Evolutionary conservation across 2,888 invertebrate genomes (phyloP), one percentile per base, ranked within the genome.

Genomic region (Sphaerophoria taeniata): DNA sequence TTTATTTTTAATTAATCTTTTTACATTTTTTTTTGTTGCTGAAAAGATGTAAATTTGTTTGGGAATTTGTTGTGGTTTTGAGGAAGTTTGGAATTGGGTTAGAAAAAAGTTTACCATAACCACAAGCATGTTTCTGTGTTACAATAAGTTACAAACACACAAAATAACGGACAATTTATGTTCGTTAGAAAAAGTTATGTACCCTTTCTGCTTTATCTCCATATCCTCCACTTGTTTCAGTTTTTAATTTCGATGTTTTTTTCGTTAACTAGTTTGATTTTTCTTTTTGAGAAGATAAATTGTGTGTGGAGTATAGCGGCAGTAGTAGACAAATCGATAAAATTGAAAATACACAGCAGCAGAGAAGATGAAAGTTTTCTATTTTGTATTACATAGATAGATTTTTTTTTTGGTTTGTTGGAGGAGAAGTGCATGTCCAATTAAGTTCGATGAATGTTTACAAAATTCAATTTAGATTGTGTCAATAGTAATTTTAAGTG

Each of bases 381-480:
- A 33, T n/a, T 14, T 53, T 31, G 39, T 39, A 7, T 34, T 58
- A 61, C 55, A 63, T 56, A 63, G 45, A 63, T 63, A n/a, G n/a
- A n/a, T 24, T 12, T 34, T 49, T 24, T 31, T 65, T 51, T 56
- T 9, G 33, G 6, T 56, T 56, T n/a, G 16, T 16, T 39, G 4
- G n/a, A 36, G 14, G 47, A n/a, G n/a, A 72, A 24, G 63, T 56
- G 43, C 71, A 14, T 47, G 51, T 43, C 24, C 24, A 45, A 78
- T 60, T 56, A 34, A 16, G 56, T 58, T 56, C 14, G 36, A 58
- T 12, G 43, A 43, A 5, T 9, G 61, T 76, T 63, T 75, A 58
- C 53, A 33, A 33, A 82, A 67, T 74, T 78, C 65, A 73, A 78
- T 74, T 83, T 53, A 53, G 51, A 74, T 55, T 70, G 45, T 70